These are phyloP conservation scores for Cryptotis parvus DNA, from an alignment of 2,113 vertebrate species.

Conservation along the genomic window DNA sequence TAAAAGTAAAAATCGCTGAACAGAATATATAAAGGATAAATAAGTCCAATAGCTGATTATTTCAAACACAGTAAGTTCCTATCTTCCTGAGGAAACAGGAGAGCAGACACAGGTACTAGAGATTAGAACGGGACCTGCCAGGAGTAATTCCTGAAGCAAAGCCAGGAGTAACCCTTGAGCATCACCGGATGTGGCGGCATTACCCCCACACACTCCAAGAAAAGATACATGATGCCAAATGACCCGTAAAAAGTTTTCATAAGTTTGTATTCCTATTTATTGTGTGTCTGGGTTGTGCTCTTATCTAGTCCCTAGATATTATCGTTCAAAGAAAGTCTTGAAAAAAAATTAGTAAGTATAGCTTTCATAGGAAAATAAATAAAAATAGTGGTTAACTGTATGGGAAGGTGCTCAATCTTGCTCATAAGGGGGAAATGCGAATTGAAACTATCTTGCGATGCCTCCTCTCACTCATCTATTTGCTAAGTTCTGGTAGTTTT, in stretches of 20 bases:
- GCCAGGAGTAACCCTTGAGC: no score
- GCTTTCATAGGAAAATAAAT: background rate
- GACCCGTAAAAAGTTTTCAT: background rate
- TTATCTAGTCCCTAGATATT: background rate
- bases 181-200: no score
- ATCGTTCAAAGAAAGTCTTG: slow-evolving; percentile 35
- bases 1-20: no score
- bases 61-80: no score
- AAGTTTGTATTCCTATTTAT: background rate
- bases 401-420: slow-evolving; percentile 8
- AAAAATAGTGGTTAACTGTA: slow-evolving; percentile 3
- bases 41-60: no score
- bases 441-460: slow-evolving; percentile 20
- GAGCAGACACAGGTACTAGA: no score
- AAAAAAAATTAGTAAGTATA: background rate
- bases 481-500: slow-evolving; percentile 23
- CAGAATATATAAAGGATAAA: no score
- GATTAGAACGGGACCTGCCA: no score
- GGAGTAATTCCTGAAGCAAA: no score
- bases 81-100: no score
- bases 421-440: slow-evolving; percentile 54
- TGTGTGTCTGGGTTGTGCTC: background rate
- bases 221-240: no score
- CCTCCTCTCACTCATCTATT: background rate
- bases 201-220: no score